Evolutionary conservation across 2,113 vertebrate genomes (phyloP), one percentile per base, ranked within the genome.

Genomic region (Campylomormyrus numenius): DNA sequence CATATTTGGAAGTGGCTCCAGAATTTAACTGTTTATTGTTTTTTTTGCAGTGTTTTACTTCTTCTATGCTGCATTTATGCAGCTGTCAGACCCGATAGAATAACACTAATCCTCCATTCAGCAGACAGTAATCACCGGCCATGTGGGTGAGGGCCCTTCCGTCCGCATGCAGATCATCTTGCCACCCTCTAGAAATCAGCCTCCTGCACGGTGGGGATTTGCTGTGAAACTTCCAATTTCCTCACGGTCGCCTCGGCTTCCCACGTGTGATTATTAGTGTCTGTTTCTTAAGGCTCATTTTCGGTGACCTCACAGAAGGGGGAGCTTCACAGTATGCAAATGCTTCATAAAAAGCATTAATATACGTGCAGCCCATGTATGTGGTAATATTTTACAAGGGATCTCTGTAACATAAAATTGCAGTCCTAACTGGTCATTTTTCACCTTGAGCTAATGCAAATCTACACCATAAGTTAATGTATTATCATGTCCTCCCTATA

Each of bases 271-370:
- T n/a, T 45, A 45, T 39, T 42, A 39, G 35, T 80, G 15, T 80
- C 45, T 48, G 21, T 85, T 48, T 85, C 42, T 85, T 48, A 85
- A 46, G 45, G 39, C 56, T 49, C 53, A 84, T 84, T 56, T 84
- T 83, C 7, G 31, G 31, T 80, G 58, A 80, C 88, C 27, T 90
- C 19, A 85, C 42, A 46, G 46, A 89, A 21, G 31, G 94, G 95
- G 91, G 94, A 93, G 93, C 88, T 0, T 93, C 91, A 70, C 94
- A 93, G 96, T 96, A 97, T 96, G 94, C 95, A 96, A 95, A 96
- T 96, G 95, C 93, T 92, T 94, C 95, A 96, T 95, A 97, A 96
- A 96, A 96, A 96, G 93, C 96, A 96, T 96, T 96, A 96, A 94
- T 93, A 92, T 96, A 96, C 96, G 96, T 96, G 95, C 92, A 92